phyloP scores from a whole-genome alignment of 2,888 invertebrate genomes.

The Dasysyrphus albostriatus region DNA sequence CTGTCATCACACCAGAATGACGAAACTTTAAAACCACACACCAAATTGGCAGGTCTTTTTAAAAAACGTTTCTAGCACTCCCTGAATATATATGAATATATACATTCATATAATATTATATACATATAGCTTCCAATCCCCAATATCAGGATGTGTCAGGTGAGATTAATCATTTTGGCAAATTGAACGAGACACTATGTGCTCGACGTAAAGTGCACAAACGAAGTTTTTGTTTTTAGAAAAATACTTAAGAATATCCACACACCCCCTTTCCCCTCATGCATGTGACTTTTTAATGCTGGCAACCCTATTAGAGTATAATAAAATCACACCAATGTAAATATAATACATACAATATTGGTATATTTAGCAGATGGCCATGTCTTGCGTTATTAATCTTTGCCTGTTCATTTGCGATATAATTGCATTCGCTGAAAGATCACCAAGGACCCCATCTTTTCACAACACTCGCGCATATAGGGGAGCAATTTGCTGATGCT shows the following conservation, averaged over 20 bases:
- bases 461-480: background rate
- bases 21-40: slow-evolving; percentile 52
- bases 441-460: slow-evolving; percentile 61
- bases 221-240: slow-evolving; percentile 20
- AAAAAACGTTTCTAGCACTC: background rate
- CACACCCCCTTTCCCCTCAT: background rate
- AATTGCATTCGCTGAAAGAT: slow-evolving; percentile 75
- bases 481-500: slow-evolving; percentile 16
- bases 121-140: slow-evolving; percentile 29
- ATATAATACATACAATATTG: background rate
- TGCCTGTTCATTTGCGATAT: slow-evolving; percentile 73
- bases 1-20: slow-evolving; percentile 51
- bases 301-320: slow-evolving; percentile 54
- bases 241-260: slow-evolving; percentile 39
- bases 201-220: slow-evolving; percentile 6
- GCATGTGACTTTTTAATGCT: slow-evolving; percentile 19
- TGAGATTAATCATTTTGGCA: slow-evolving; percentile 72
- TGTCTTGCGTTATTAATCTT: slow-evolving; percentile 75
- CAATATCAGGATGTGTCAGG: slow-evolving; percentile 66
- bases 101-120: background rate
- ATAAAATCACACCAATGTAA: background rate
- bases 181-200: slow-evolving; percentile 52
- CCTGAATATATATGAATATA: too few species aligned
- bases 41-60: slow-evolving; percentile 55
- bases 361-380: slow-evolving; percentile 74